A percentile compares a stretch with the other conserved stretches of the same genome.
These are phyloP conservation scores for Anolis apletophallus DNA, from an alignment of 2,797 vertebrate species.

Conservation along the genomic window DNA sequence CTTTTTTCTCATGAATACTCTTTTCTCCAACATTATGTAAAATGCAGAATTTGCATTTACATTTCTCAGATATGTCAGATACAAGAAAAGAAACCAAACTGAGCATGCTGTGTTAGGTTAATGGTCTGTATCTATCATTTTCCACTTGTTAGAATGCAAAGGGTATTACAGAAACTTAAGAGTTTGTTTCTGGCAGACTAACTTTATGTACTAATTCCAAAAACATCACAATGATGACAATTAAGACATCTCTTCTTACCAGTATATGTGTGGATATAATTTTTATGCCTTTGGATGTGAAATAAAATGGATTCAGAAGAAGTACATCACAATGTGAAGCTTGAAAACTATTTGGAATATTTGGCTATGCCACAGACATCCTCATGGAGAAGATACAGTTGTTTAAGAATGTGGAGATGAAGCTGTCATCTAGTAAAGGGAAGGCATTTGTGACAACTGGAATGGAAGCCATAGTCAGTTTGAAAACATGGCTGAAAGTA, in stretches of 20 bases:
- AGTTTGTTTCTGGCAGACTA: neutral
- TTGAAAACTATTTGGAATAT: slow-evolving; percentile 38
- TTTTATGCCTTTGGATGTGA: slow-evolving; percentile 13
- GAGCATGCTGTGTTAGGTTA: neutral
- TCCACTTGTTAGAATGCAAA: neutral
- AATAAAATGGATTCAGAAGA: slow-evolving; percentile 36
- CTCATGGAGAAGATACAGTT: slow-evolving; percentile 5
- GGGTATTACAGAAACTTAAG: neutral
- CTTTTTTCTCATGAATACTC: slow-evolving; percentile 3
- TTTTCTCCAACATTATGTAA: neutral
- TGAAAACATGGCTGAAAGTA: slow-evolving; percentile 56
- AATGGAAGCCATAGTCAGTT: slow-evolving; percentile 43
- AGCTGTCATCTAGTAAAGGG: slow-evolving; percentile 48
- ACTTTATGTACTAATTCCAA: neutral
- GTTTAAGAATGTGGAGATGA: slow-evolving; percentile 20
- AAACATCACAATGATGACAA: neutral
- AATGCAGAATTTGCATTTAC: neutral
- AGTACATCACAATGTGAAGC: slow-evolving; percentile 27
- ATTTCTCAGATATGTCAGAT: neutral
- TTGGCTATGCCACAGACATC: slow-evolving; percentile 17
- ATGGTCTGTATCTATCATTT: neutral
- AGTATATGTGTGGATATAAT: neutral
- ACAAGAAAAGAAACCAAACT: neutral
- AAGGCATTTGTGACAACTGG: slow-evolving; percentile 25
- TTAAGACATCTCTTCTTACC: neutral